These are phyloP conservation scores for Andinoacara biseriatus DNA, from an alignment of 2,113 vertebrate genomes.

Conservation along the genomic window DNA sequence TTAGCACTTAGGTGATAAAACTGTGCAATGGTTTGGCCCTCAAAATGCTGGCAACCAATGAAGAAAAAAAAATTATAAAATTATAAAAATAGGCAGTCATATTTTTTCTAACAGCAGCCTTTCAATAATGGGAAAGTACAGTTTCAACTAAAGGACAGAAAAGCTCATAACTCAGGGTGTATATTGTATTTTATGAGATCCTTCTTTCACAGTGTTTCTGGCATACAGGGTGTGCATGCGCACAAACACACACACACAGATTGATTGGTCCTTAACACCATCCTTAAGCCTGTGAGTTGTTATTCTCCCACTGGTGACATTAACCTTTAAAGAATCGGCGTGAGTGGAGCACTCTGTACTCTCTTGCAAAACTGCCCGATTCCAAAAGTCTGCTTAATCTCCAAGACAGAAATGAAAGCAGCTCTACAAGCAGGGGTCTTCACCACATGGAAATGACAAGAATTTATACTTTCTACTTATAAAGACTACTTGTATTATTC, in stretches of 20 bases:
- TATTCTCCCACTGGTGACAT: slow-evolving; percentile 25
- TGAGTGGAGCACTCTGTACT: slow-evolving; percentile 14
- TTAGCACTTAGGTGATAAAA: background rate
- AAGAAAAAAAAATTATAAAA: background rate
- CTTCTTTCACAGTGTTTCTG: background rate
- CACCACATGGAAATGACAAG: background rate
- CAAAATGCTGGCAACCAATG: background rate
- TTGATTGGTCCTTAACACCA: slow-evolving; percentile 13
- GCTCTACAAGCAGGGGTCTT: background rate
- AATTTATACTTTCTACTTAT: background rate
- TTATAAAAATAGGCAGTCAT: background rate
- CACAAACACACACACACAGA: background rate
- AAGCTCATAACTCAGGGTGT: background rate
- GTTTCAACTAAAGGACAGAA: background rate
- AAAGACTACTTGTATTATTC: background rate
- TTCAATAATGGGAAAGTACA: background rate
- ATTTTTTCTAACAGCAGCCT: background rate
- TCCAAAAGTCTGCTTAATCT: slow-evolving; percentile 10
- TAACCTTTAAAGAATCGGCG: slow-evolving; percentile 31
- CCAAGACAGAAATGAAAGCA: background rate
- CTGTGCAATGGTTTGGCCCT: background rate
- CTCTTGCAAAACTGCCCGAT: background rate
- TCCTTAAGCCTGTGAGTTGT: slow-evolving; percentile 7
- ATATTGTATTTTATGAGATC: slow-evolving; percentile 1
- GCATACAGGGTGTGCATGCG: background rate